Conservation (phyloP, 2,888 invertebrate species). For the Tipula confusa region DNA sequence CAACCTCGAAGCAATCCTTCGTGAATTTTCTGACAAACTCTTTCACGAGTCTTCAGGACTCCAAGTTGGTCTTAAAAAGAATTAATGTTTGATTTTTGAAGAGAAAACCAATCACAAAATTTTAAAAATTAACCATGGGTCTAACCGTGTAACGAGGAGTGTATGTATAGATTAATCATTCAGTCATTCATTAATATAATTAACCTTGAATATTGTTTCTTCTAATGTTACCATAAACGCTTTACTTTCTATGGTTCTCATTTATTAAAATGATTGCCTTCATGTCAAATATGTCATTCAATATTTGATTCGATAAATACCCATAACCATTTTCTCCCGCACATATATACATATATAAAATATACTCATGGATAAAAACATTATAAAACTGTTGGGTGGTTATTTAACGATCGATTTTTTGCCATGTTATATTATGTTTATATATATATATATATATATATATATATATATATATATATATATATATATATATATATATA, state of each 20-base stretch:
- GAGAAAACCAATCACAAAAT: too few relatives aligned
- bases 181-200: background rate
- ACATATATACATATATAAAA: background rate
- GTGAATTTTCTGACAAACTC: too few relatives aligned
- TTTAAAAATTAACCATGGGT: too few relatives aligned
- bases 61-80: too few relatives aligned
- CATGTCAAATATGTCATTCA: background rate
- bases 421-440: background rate
- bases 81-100: too few relatives aligned
- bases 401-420: background rate
- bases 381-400: background rate
- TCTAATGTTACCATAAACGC: background rate
- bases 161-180: background rate
- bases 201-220: background rate
- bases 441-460: background rate
- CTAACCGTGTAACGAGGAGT: too few relatives aligned
- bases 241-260: background rate
- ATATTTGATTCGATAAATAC: background rate
- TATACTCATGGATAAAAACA: background rate
- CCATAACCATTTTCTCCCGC: background rate
- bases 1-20: too few relatives aligned
- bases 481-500: background rate
- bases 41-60: too few relatives aligned
- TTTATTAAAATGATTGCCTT: background rate
- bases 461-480: too few relatives aligned